Base-by-base conservation (phyloP, 2,113 vertebrate genomes). In the Colossoma macropomum region DNA sequence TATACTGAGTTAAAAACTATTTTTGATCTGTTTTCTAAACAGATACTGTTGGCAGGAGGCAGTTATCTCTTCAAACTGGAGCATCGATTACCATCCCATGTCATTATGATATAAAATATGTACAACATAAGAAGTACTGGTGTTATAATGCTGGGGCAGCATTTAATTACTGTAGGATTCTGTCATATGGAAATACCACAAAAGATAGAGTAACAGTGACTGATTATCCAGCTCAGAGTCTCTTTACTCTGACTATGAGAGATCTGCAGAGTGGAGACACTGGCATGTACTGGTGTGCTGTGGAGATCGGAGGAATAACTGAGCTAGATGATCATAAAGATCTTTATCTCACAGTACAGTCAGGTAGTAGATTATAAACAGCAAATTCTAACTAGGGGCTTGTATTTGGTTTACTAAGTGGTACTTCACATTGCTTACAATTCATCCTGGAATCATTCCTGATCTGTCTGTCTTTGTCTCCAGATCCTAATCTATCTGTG, bases 171-270 rank as follows among this genome's bases (percentile, higher is more conserved):
- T 77, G 77, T 23, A 54, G 6, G 3, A 63, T 70, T 62, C 32
- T 74, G 68, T 74, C 79, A 12, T 69, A 79, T 69, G 28, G 56
- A 2, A 54, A 71, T 28, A 32, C 50, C 10, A 54, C 56, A 16
- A 8, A 81, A 27, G 62, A n/a, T 11, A 60, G 69, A 1, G 74
- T 82, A 50, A 73, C 68, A 68, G 16, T 84, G 54, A 74, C 60
- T 56, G 85, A 87, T 60, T 27, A 81, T 19, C 66, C 79, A 30
- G 10, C 73, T 70, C 59, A 73, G 52, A 75, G 70, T 68, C 59
- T 84, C 41, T 81, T 87, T 65, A 87, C 75, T 60, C 82, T 84
- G 56, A 77, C 81, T n/a, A 76, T 86, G 85, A 81, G 59, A 34
- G 7, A 71, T 32, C n/a, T n/a, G n/a, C n/a, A n/a, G n/a, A n/a